Evolutionary conservation across 2,888 invertebrate species (phyloP), one percentile per base, ranked within the genome.

Genomic region (Drosophila acutilabella): DNA sequence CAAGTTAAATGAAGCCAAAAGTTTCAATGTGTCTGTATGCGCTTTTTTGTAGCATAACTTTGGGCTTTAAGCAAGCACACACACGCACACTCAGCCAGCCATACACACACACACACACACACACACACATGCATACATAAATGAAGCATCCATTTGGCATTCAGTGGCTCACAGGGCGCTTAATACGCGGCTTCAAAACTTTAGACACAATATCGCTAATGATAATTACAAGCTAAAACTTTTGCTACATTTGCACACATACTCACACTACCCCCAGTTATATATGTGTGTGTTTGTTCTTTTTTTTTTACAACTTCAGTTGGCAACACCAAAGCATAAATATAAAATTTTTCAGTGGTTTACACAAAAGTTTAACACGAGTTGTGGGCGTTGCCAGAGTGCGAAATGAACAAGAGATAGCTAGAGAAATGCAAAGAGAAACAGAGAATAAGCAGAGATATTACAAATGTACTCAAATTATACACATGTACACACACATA

Each of bases 201-300:
- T 85, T 79, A 81, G 81, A 84, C 85, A 85, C 89, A 85, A 89
- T 89, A 88, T 84, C 88, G 88, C 85, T 86, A 86, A 89, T 86
- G 89, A 89, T 89, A 86, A 86, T 86, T 86, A 88, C 89, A 83
- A 80, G 79, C 81, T 71, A 74, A 86, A 88, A 86, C 81, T 84
- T 84, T 88, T 64, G 52, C 74, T 48, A 71, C 84, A 88, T 76
- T 84, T 64, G 64, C 42, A 20, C 48, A 44, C 51, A 54, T 45
- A 51, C 51, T 36, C 16, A 41, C 48, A 45, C 36, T 38, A 42
- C 33, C 18, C 13, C 6, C 23, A 18, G 20, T 14, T 14, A 1
- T 51, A 10, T 54, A 20, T 33, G 45, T 51, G 72, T 38, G 26
- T 57, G n/a, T 53, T 59, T 53, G 60, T 62, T 67, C 71, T 67